Evolutionary conservation across 2,797 vertebrate species (phyloP).

Genomic region (Phataginus tricuspis): DNA sequence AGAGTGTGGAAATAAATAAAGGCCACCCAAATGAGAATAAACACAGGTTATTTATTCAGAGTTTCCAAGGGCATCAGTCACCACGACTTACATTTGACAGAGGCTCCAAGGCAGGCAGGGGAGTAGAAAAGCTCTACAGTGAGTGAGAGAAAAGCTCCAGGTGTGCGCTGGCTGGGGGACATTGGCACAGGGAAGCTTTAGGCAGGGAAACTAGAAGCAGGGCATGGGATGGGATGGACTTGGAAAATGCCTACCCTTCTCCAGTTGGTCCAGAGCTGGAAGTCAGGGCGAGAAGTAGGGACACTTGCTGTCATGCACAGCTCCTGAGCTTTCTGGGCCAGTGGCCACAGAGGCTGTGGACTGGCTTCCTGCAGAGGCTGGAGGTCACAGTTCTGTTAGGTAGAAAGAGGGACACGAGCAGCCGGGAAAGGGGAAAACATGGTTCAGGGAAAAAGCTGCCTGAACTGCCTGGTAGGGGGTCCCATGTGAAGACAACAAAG

Average conservation of each 20-base stretch:
- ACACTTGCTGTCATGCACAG: neutral
- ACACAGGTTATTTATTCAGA: neutral
- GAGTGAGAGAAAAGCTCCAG: neutral
- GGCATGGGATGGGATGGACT: neutral
- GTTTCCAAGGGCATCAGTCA: neutral
- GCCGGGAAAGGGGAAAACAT: too few species aligned
- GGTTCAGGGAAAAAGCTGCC: too few species aligned
- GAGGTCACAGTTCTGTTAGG: neutral
- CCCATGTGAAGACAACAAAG: too few species aligned
- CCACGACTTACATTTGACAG: neutral
- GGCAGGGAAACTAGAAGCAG: neutral
- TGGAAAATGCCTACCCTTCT: neutral
- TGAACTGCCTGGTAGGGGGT: too few species aligned
- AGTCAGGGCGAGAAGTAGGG: neutral
- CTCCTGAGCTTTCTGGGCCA: neutral
- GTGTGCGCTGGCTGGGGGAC: neutral
- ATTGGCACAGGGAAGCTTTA: neutral
- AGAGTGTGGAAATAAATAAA: slow-evolving; percentile 23
- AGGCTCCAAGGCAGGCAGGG: neutral
- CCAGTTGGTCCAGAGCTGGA: neutral
- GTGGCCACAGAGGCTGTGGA: neutral
- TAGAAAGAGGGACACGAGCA: too few species aligned
- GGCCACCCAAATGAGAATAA: neutral
- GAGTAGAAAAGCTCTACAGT: neutral
- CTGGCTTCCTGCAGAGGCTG: neutral